Conservation (phyloP, 2,113 vertebrate species). For the Danionella cerebrum region DNA sequence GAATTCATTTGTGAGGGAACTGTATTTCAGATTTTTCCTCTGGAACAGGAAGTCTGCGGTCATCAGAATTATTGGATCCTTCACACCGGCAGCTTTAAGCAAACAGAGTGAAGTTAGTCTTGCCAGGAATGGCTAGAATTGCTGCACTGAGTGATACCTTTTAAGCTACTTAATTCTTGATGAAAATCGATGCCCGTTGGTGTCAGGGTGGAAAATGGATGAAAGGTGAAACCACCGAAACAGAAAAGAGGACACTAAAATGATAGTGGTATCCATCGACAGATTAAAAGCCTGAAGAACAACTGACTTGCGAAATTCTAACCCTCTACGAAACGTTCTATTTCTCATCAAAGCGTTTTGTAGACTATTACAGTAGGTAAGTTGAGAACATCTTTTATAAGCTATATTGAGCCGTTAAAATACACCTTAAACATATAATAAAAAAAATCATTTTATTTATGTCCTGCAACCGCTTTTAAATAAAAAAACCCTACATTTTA, state of each 20-base stretch:
- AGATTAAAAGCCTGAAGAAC: neutral
- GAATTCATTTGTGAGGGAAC: too few relatives aligned
- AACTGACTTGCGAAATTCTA: neutral
- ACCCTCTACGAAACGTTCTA: neutral
- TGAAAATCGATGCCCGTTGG: conserved; percentile 30
- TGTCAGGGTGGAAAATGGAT: conserved; percentile 23
- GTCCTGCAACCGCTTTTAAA: too few relatives aligned
- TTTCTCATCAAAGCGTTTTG: neutral
- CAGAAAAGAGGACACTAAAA: conserved; percentile 17
- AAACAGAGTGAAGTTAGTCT: conserved; percentile 7
- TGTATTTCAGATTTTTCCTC: too few relatives aligned
- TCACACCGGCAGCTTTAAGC: neutral
- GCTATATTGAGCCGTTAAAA: too few relatives aligned
- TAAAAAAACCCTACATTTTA: too few relatives aligned
- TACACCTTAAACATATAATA: too few relatives aligned
- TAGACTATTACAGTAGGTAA: neutral
- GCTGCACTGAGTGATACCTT: conserved; percentile 23
- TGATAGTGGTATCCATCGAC: neutral
- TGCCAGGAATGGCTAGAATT: conserved; percentile 6
- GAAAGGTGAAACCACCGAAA: conserved; percentile 21
- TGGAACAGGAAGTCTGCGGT: too few relatives aligned
- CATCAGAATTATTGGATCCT: neutral
- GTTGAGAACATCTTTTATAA: neutral
- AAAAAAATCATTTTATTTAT: too few relatives aligned
- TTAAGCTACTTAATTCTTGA: conserved; percentile 31